phyloP scores from a whole-genome alignment of 2,797 vertebrate genomes.

The Myotis myotis region DNA sequence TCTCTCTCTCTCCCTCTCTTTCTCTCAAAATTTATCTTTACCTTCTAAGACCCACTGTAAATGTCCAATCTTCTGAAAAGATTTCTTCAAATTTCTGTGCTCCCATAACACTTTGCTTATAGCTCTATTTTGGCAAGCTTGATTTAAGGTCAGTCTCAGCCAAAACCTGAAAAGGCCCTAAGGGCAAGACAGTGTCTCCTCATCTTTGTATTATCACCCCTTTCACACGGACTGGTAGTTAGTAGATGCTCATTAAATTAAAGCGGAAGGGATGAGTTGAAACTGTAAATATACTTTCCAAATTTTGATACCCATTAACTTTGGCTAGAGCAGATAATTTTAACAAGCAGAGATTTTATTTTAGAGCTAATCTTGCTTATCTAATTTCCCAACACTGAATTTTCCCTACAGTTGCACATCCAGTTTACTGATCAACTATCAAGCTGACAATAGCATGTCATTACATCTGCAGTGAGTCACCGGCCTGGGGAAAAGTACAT shows the following conservation, averaged over 20 bases:
- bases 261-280: background rate
- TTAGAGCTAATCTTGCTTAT: constrained; percentile 40
- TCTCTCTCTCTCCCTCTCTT: too few relatives aligned
- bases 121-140: background rate
- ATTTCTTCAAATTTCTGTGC: background rate
- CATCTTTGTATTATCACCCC: background rate
- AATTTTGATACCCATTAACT: constrained; percentile 31
- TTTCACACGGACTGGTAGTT: background rate
- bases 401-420: background rate
- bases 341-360: constrained; percentile 18
- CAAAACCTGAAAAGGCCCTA: background rate
- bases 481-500: background rate
- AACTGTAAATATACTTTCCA: background rate
- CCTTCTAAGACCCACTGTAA: constrained; percentile 8
- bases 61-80: background rate
- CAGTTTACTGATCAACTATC: constrained; percentile 43
- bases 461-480: constrained; percentile 26
- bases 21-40: background rate
- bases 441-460: constrained; percentile 17
- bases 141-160: background rate
- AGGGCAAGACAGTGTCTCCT: background rate
- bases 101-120: background rate
- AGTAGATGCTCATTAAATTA: background rate
- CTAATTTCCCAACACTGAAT: constrained; percentile 2
- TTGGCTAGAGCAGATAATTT: background rate